Evolutionary conservation across 2,797 vertebrate species (phyloP).

Genomic region (Falco concolor): DNA sequence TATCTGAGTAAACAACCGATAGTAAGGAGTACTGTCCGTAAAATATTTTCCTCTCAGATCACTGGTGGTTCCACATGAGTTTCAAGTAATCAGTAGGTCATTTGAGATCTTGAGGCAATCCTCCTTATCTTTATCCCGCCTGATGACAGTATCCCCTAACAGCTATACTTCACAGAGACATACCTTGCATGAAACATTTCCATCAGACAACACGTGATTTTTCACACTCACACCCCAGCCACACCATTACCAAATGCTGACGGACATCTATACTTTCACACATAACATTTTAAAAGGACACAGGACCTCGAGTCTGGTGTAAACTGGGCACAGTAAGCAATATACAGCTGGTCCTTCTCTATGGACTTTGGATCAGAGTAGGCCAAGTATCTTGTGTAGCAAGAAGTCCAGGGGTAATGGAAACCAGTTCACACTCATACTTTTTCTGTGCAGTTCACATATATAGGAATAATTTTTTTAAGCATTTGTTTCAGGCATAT

Average conservation of each 20-base stretch:
- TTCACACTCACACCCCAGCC: neutral
- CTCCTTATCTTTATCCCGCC: neutral
- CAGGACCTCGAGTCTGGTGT: neutral
- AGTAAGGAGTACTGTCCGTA: neutral
- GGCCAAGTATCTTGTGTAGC: neutral
- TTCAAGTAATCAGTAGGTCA: neutral
- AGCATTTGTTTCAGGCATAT: constrained; percentile 28
- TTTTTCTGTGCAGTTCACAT: neutral
- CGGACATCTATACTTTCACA: neutral
- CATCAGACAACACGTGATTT: neutral
- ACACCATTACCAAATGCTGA: neutral
- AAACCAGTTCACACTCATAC: neutral
- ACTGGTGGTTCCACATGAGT: neutral
- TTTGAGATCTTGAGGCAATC: neutral
- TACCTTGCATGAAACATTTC: neutral
- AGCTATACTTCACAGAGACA: neutral
- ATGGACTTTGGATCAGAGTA: neutral
- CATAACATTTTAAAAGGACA: neutral
- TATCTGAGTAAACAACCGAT: neutral
- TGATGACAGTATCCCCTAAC: neutral
- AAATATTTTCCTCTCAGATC: neutral
- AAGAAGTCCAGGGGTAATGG: neutral
- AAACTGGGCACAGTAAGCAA: neutral
- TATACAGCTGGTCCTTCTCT: neutral
- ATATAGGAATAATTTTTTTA: neutral